phyloP scores from a whole-genome alignment of 2,113 vertebrate genomes.

The Silurus glanis region DNA sequence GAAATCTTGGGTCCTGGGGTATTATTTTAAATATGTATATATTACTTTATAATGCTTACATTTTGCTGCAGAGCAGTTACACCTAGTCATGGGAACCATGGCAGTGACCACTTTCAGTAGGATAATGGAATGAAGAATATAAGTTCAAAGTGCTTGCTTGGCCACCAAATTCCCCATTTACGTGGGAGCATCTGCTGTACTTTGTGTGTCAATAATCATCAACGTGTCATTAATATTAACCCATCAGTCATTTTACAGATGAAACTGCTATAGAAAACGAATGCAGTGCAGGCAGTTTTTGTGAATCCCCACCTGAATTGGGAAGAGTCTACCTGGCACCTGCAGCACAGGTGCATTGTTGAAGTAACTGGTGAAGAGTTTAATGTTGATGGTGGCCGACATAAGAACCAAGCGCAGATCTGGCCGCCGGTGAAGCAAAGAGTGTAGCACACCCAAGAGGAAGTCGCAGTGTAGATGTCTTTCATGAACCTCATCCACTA shows the following conservation, averaged over 20 bases:
- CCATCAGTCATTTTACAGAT: not conserved
- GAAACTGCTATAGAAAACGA: not conserved
- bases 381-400: conserved; percentile 93
- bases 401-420: conserved; percentile 88
- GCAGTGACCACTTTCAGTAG: too few species aligned
- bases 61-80: too few species aligned
- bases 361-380: conserved; percentile 85
- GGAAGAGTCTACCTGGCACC: conserved; percentile 87
- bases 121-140: too few species aligned
- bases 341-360: conserved; percentile 81
- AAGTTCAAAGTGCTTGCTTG: too few species aligned
- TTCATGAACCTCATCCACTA: conserved; percentile 90
- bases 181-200: too few species aligned
- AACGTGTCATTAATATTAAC: not conserved
- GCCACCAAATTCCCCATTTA: too few species aligned
- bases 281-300: not conserved
- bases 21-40: too few species aligned
- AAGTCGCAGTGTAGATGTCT: conserved; percentile 88
- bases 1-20: too few species aligned
- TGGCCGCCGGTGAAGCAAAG: conserved; percentile 68
- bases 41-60: too few species aligned
- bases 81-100: too few species aligned
- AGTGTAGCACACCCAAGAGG: conserved; percentile 82
- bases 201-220: too few species aligned
- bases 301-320: conserved; percentile 78